A percentile compares a stretch with the other conserved stretches of the same genome.
phyloP scores from a whole-genome alignment of 1,140 invertebrate species.

The Cephus cinctus region DNA sequence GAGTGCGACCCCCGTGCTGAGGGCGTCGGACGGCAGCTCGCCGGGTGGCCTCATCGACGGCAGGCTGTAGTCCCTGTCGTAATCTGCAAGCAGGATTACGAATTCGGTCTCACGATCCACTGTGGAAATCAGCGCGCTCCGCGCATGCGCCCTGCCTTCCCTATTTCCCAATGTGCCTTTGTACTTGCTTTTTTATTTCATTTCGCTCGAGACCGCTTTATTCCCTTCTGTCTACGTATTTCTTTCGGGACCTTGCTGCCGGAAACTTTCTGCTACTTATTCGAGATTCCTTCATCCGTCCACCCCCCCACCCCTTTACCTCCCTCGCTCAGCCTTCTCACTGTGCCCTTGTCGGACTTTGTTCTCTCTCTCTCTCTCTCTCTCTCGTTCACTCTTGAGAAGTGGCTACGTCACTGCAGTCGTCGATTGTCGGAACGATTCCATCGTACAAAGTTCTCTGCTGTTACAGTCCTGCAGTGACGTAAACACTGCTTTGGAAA shows the following conservation, averaged over 20 bases:
- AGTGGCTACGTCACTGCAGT: too few species aligned
- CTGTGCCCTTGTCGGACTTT: neutral
- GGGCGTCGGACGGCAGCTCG: conserved; percentile 26
- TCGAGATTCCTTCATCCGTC: too few species aligned
- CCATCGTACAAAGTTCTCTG: too few species aligned
- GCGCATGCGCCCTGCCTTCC: neutral
- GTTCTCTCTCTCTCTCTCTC: conserved; percentile 4
- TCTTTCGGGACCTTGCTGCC: too few species aligned
- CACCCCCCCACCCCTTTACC: too few species aligned
- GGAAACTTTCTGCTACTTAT: too few species aligned
- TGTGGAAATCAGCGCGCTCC: conserved; percentile 11
- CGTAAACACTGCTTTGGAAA: too few species aligned
- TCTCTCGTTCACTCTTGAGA: neutral
- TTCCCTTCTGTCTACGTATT: too few species aligned
- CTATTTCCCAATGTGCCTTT: neutral
- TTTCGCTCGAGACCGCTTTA: too few species aligned
- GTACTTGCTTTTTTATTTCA: too few species aligned
- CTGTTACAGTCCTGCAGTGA: too few species aligned
- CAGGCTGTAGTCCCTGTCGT: conserved; percentile 33
- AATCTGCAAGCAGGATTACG: conserved; percentile 37
- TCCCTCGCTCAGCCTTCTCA: neutral
- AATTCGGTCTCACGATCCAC: conserved; percentile 3
- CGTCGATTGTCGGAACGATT: too few species aligned
- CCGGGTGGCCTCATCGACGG: conserved; percentile 39
- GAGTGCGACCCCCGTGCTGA: conserved; percentile 22